Evolutionary conservation across 1,140 invertebrate genomes (phyloP), one percentile per base, ranked within the genome.

Genomic region (Ceratina australensis): DNA sequence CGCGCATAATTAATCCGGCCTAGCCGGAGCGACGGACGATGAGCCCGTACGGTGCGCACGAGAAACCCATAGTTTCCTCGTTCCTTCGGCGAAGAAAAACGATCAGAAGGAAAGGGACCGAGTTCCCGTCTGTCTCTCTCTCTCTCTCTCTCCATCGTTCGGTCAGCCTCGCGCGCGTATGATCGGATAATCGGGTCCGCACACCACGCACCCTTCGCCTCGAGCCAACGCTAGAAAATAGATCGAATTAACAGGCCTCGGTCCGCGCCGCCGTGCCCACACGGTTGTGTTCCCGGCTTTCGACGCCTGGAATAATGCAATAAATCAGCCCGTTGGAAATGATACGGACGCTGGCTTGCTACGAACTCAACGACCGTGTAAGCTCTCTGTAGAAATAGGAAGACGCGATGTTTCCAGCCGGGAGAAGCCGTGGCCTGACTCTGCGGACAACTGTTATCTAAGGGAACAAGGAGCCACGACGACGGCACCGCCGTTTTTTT

Each of bases 1-100:
- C 84, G 84, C 80, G 84, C 84, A 85, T 85, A 85, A 85, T 85
- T 85, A 85, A 85, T 82, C 80, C 84, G 56, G 61, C 69, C 82
- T 85, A 84, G 82, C 67, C 67, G 33, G 33, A 54, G 42, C 78
- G 79, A 49, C 69, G 78, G 83, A 66, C 78, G 82, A 84, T 81
- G 82, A 84, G 83, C 64, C 65, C 67, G 33, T 59, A 60, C 33
- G 33, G 33, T 42, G 68, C 49, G 78, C 65, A 78, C 73, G 71
- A 77, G 57, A 81, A 72, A 71, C 79, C 60, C 72, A 73, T 76
- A 80, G 79, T 74, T 84, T 84, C 81, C 78, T 78, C 74, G 75
- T 78, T 74, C 65, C 65, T 24, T 49, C 20, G 24, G 20, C 16
- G 1, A 20, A 49, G 33, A 63, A 66, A 64, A 72, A 79, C 52